Conservation (phyloP, 2,888 invertebrate genomes). For the Watsonalla binaria region DNA sequence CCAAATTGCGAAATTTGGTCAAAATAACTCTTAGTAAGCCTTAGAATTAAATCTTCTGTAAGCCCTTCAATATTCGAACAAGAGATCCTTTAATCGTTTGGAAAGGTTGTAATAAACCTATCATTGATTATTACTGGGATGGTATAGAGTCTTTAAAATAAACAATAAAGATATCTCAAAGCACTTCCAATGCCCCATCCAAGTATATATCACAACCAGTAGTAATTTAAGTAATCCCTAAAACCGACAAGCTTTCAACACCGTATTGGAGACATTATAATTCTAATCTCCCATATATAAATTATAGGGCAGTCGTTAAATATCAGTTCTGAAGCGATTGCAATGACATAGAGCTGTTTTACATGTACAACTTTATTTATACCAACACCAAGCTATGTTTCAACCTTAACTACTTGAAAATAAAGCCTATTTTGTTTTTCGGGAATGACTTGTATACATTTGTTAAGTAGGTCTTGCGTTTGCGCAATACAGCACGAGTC, state of each 20-base stretch:
- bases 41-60: too few relatives aligned
- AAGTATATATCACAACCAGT: constrained; percentile 15
- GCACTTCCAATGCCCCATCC: neutral
- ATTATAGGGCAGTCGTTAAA: constrained; percentile 65
- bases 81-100: too few relatives aligned
- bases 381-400: constrained; percentile 15
- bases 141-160: too few relatives aligned
- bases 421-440: constrained; percentile 30
- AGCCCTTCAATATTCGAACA: too few relatives aligned
- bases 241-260: constrained; percentile 51
- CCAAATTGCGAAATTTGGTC: too few relatives aligned
- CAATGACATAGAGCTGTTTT: constrained; percentile 62
- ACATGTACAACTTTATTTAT: constrained; percentile 37
- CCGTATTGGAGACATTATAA: constrained; percentile 46
- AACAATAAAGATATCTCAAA: neutral
- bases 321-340: constrained; percentile 66
- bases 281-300: constrained; percentile 67
- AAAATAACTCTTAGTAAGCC: too few relatives aligned
- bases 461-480: constrained; percentile 36
- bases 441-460: constrained; percentile 14
- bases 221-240: constrained; percentile 28
- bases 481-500: constrained; percentile 56
- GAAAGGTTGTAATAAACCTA: too few relatives aligned
- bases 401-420: constrained; percentile 21
- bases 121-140: too few relatives aligned